Evolutionary conservation across 2,797 vertebrate species (phyloP).

Genomic region (Enteromius fasciolatus): DNA sequence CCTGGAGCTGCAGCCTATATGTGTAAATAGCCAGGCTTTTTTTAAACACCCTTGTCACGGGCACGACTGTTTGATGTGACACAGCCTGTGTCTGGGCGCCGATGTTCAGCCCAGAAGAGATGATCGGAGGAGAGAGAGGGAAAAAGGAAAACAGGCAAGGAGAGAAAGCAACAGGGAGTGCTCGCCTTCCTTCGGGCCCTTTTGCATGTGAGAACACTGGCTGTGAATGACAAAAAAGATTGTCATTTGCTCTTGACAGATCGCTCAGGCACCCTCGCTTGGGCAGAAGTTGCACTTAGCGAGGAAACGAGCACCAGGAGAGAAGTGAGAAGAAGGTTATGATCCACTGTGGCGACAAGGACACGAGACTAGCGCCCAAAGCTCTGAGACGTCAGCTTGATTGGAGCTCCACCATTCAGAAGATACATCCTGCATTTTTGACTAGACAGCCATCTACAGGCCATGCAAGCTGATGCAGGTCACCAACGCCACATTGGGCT

Average conservation of each 20-base stretch:
- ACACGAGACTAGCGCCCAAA: constrained; percentile 66
- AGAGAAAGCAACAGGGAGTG: constrained; percentile 54
- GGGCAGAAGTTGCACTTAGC: constrained; percentile 65
- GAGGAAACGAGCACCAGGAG: constrained; percentile 55
- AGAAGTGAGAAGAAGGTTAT: constrained; percentile 59
- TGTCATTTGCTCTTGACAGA: constrained; percentile 76
- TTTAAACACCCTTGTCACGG: constrained; percentile 69
- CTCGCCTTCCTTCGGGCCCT: constrained; percentile 66
- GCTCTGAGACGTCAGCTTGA: constrained; percentile 62
- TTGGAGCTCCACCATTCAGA: constrained; percentile 37
- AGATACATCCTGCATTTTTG: constrained; percentile 54
- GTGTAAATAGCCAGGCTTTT: constrained; percentile 69
- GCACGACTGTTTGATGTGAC: constrained; percentile 70
- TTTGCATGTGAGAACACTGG: constrained; percentile 68
- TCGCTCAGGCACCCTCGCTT: constrained; percentile 72
- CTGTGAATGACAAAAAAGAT: constrained; percentile 75
- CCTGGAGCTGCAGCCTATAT: constrained; percentile 59
- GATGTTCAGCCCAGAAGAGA: constrained; percentile 64
- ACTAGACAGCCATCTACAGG: constrained; percentile 62
- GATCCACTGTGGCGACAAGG: constrained; percentile 63
- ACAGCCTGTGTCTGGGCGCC: constrained; percentile 66
- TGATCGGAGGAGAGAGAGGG: constrained; percentile 66
- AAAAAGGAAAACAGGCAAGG: constrained; percentile 1
- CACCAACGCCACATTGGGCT: neutral
- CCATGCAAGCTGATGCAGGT: constrained; percentile 47